Base-by-base conservation (phyloP, 2,888 invertebrate species). In the Lacanobia oleracea region DNA sequence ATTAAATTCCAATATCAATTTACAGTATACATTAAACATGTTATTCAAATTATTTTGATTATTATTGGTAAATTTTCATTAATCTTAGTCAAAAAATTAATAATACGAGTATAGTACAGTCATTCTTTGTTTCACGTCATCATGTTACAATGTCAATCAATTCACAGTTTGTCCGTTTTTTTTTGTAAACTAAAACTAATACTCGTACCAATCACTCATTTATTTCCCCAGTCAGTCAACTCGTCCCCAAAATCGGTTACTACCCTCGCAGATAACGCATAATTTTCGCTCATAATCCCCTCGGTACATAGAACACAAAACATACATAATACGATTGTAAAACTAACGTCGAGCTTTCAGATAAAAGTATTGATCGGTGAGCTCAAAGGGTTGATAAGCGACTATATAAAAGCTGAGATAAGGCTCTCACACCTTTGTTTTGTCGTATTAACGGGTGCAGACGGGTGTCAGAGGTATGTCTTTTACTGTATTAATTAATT, bases 291-390 rank as follows among this genome's bases (percentile, higher is more conserved):
- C 21, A 59, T 75, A 65, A 54, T 64, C 81, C 61, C 81, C n/a
- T 40, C 21, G 1, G 6, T 16, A 72, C 10, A 72, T 72, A 21
- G 57, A 61, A 73, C 48, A 67, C 65, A 67, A 66, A 59, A 63
- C 43, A 43, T 16, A 40, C 27, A 50, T n/a, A 75, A 60, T 66
- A 57, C 37, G 9, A 33, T 67, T 71, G 67, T 72, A 67, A 69
- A 73, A 50, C n/a, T 63, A 51, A 61, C 54, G 23, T 14, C 27
- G 54, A 69, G 71, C 53, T 43, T 27, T 0, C n/a, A 82, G 94
- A 94, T 94, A 93, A 94, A 91, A 82, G 83, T 94, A 94, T 94
- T 94, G 94, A 94, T 94, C 93, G 90, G 77, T 48, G 53, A 45
- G 63, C 70, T 45, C 51, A 70, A 72, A 76, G 79, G 87, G 83